Conservation (phyloP, 2,113 vertebrate genomes). For the Callaeas wilsoni region DNA sequence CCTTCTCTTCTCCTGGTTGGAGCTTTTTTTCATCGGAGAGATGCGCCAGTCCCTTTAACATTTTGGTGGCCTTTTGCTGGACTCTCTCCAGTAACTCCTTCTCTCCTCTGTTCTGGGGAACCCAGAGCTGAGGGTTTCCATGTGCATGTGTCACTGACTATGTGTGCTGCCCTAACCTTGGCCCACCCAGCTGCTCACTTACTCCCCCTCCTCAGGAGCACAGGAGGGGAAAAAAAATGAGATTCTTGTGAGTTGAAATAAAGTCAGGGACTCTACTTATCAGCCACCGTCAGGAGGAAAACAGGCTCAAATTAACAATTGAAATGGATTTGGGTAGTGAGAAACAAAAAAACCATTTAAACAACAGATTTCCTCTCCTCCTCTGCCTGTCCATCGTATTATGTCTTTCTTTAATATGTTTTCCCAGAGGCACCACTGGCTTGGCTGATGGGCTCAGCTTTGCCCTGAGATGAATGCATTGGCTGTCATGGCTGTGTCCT, state of each 20-base stretch:
- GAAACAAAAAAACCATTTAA: background rate
- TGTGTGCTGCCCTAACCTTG: background rate
- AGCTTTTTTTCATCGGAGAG: background rate
- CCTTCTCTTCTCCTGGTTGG: background rate
- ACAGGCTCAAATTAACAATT: background rate
- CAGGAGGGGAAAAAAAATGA: background rate
- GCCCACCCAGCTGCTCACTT: background rate
- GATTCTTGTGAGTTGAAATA: background rate
- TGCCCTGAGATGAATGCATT: background rate
- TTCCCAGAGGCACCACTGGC: background rate
- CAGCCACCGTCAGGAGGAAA: background rate
- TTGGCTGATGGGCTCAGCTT: background rate
- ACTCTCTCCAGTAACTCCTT: background rate
- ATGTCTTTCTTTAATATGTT: background rate
- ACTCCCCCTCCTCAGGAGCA: background rate
- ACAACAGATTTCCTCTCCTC: background rate
- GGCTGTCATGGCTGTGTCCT: background rate
- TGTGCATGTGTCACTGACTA: background rate
- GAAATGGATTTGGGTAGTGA: background rate
- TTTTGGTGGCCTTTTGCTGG: background rate
- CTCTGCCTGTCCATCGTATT: background rate
- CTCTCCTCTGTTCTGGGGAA: background rate
- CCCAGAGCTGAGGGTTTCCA: background rate
- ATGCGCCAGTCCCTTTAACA: background rate
- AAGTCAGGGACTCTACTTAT: background rate